Evolutionary conservation across 1,140 invertebrate genomes (phyloP), one percentile per base, ranked within the genome.

Genomic region (Goniozus legneri): DNA sequence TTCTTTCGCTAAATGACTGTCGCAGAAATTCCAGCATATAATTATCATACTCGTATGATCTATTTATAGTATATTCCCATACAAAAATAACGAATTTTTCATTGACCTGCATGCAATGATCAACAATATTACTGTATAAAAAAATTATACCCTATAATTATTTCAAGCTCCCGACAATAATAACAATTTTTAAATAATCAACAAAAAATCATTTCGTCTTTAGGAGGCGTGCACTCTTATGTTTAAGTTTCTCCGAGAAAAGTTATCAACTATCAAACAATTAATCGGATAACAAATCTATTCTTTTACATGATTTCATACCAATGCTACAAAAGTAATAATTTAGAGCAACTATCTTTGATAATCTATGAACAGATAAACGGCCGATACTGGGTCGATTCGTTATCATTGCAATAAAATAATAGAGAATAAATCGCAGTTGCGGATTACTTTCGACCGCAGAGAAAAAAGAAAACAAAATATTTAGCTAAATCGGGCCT

Each of bases 181-280:
- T n/a, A n/a, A n/a, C n/a, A n/a, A n/a, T n/a, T n/a, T n/a, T n/a
- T n/a, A n/a, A n/a, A n/a, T n/a, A n/a, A n/a, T n/a, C n/a, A n/a
- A 45, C 24, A 44, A 35, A 44, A 31, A 31, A 14, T n/a, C n/a
- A 19, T 3, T 14, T 42, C 8, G 13, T 19, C 3, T 21, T 42
- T 52, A 51, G 44, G 57, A 56, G 53, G 43, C 47, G 64, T 67
- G 65, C 65, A 67, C 65, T 67, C 65, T 67, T 60, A 66, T 63
- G 64, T 66, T 62, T 38, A 65, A 64, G 54, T 63, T 62, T 56
- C 64, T 56, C 56, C 43, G 35, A 49, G 10, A 45, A 19, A 38
- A 56, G 36, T 31, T 63, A 40, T 58, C 47, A 59, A 59, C 52
- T 61, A 61, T 45, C 59, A 61, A 60, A 59, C 50, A 43, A 61